Base-by-base conservation (phyloP, 2,797 vertebrate genomes). In the Pygocentrus nattereri region DNA sequence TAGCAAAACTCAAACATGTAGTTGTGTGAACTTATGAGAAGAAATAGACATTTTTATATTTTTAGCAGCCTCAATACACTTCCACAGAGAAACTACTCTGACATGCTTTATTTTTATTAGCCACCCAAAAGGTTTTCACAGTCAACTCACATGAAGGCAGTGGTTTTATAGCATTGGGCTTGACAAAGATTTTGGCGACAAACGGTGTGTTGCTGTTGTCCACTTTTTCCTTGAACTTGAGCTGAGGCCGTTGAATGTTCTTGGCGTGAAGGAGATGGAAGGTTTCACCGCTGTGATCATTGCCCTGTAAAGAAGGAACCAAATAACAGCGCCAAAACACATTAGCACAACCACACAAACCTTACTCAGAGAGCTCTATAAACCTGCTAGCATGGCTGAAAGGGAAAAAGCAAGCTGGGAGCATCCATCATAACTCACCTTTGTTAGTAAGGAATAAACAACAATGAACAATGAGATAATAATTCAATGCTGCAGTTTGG, bases 171-270 rank as follows among this genome's bases (percentile, higher is more conserved):
- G 97, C 97, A 50, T 99, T 99, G 80, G 98, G 98, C 87, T 99
- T 99, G 84, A 97, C 84, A 87, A 97, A 98, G 88, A 99, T 95
- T 88, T 97, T 99, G 61, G 98, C 95, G 74, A 96, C 85, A 82
- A 99, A 99, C 0, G 98, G 98, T 0, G 96, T 97, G 90, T 99
- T 99, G 91, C 96, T 97, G 91, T 99, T 99, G 91, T 99, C 97
- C 0, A 98, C 91, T 86, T 96, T 99, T 59, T 98, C 97, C 59
- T 88, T 96, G 88, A 99, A 99, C 87, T 92, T 97, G 27, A 99
- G 90, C 90, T 99, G 98, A 5, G 98, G 98, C 47, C 98, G 94
- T 49, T 90, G 62, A 41, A 98, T 92, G 78, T 99, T 99, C 92
- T 97, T 98, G 78, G 98, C 97, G 0, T 99, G 97, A 74, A 99